Base-by-base conservation (phyloP, 2,797 vertebrate species). In the Eulemur albifrons region DNA sequence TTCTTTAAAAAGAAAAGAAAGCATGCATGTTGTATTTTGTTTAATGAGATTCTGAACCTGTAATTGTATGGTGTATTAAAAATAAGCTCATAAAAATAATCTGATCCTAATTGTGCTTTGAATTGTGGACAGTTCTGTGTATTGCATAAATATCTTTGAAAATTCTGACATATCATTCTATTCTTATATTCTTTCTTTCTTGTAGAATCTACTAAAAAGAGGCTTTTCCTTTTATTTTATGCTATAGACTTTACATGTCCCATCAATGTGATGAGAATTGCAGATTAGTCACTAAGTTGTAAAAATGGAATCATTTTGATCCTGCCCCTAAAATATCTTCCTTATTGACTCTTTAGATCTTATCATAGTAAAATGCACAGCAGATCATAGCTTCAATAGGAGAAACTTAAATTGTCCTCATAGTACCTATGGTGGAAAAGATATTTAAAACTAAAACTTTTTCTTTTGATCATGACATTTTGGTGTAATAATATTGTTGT, bases 41-140 rank as follows among this genome's bases (percentile, higher is more conserved):
- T 77, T 93, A 96, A 85, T 88, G 61, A 95, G 50, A 88, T 23
- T 72, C 18, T 86, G 59, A 93, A 94, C 20, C 10, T 59, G 2
- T 40, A 82, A 84, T 17, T 85, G 2, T 90, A 54, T 1, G 35
- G 0, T 67, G 12, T 76, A 38, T 90, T 96, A 80, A 96, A 96
- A 89, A 40, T 75, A 73, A 96, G 40, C 40, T 69, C 13, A n/a
- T 85, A 83, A 92, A 93, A 82, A 90, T 67, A 54, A 2, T 75
- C 7, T 82, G 35, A 81, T 50, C 35, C 30, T 80, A 81, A 52
- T 73, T 90, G 32, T 27, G 90, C 40, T 85, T 93, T 88, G 89
- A 57, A 72, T 65, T 54, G 52, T 93, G 69, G 50, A 72, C 21
- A 86, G 6, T 84, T 94, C 25, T 81, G 63, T 89, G 10, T 79